Evolutionary conservation across 2,888 invertebrate genomes (phyloP).

Genomic region (Tenthredo livida): DNA sequence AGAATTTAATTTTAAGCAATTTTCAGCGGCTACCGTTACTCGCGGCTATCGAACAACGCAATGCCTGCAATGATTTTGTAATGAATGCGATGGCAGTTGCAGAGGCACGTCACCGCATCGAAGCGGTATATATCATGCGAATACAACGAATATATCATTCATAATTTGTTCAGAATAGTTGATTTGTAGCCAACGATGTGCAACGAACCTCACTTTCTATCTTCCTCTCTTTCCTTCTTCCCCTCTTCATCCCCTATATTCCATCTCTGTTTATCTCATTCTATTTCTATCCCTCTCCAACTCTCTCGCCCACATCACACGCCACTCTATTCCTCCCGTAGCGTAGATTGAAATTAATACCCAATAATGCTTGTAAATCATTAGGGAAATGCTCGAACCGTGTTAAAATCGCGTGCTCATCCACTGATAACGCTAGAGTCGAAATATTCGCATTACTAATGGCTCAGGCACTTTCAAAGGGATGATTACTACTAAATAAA

Average conservation of each 20-base stretch:
- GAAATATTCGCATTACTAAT: conserved; percentile 12
- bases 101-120: conserved; percentile 47
- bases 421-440: conserved; percentile 25
- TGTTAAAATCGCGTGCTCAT: conserved; percentile 54
- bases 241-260: conserved; percentile 56
- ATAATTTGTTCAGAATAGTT: conserved; percentile 77
- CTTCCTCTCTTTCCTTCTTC: conserved; percentile 66
- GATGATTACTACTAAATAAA: not conserved
- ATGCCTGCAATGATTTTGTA: conserved; percentile 41
- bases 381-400: conserved; percentile 68
- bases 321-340: conserved; percentile 49
- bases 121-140: conserved; percentile 35
- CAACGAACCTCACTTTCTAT: conserved; percentile 68
- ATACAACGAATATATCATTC: conserved; percentile 75
- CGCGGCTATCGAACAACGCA: conserved; percentile 23
- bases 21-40: not conserved
- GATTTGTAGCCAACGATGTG: conserved; percentile 76
- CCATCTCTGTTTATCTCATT: conserved; percentile 31
- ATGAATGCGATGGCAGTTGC: conserved; percentile 40
- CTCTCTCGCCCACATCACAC: conserved; percentile 60
- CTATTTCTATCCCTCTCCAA: conserved; percentile 64
- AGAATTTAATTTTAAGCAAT: not conserved
- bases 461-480: not conserved
- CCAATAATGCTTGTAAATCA: conserved; percentile 78
- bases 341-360: conserved; percentile 78